Conservation (phyloP, 2,797 vertebrate species). For the Heteromormyrus szaboi region DNA sequence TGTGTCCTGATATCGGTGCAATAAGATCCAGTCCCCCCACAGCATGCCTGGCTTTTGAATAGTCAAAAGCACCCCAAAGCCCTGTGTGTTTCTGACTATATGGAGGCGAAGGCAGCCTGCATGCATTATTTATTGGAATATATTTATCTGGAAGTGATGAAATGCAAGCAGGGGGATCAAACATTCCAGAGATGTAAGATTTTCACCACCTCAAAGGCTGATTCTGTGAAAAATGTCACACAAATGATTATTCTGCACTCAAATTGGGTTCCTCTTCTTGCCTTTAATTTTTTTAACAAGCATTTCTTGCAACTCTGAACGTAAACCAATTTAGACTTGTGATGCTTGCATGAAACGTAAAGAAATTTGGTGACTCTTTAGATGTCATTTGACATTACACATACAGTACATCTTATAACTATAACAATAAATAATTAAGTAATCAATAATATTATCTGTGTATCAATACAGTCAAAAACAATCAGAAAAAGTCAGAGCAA, state of each 20-base stretch:
- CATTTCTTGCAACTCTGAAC: not conserved
- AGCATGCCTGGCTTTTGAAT: not conserved
- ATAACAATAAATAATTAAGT: not conserved
- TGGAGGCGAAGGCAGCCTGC: not conserved
- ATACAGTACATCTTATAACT: not conserved
- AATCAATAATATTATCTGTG: not conserved
- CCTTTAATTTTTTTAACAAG: not conserved
- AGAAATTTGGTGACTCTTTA: not conserved
- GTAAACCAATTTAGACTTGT: not conserved
- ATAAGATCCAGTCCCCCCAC: not conserved
- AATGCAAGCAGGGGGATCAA: not conserved
- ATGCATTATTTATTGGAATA: slow-evolving; percentile 8
- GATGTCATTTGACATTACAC: not conserved
- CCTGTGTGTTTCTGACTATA: not conserved
- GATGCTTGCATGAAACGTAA: slow-evolving; percentile 18
- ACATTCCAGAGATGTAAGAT: not conserved
- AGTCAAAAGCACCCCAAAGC: not conserved
- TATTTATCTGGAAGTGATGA: not conserved
- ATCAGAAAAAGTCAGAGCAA: not conserved
- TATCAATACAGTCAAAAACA: not conserved
- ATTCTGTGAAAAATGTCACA: slow-evolving; percentile 31
- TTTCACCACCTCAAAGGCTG: not conserved
- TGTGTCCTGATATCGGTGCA: not conserved
- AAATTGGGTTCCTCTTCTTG: not conserved
- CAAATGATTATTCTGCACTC: not conserved